Percentiles rank a stretch among this genome's conserved stretches.
These are phyloP conservation scores for Schizotus pectinicornis DNA, from an alignment of 2,888 invertebrate genomes.

Conservation along the genomic window DNA sequence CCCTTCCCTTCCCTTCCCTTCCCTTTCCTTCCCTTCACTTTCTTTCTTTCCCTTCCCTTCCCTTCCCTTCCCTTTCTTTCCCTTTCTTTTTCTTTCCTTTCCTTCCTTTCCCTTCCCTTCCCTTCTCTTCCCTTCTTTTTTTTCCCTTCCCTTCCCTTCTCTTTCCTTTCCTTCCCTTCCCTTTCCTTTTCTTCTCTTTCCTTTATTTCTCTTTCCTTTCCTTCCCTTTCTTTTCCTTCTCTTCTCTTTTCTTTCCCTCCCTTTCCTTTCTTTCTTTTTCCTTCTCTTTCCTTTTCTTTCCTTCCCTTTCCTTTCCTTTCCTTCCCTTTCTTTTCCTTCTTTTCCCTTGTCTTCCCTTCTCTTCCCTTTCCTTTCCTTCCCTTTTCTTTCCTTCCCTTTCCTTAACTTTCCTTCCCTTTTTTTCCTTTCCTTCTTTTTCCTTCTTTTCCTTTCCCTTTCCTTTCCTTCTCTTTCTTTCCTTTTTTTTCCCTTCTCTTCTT, in stretches of 20 bases:
- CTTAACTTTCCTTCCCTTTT: not conserved
- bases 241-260: not conserved
- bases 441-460: not conserved
- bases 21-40: no score
- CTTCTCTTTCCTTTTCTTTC: not conserved
- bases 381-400: not conserved
- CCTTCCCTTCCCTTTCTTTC: not conserved
- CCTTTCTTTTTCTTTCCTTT: not conserved
- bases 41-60: not conserved
- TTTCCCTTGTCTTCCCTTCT: not conserved
- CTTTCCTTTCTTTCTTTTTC: not conserved
- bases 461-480: not conserved
- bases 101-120: not conserved
- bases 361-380: not conserved
- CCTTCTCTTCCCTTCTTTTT: not conserved
- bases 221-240: not conserved
- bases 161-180: not conserved
- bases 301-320: not conserved
- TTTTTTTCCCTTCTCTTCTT: not conserved
- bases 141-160: not conserved
- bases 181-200: not conserved
- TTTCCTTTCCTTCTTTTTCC: not conserved
- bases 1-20: not conserved
- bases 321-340: not conserved
- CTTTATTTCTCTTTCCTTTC: not conserved